phyloP scores from a whole-genome alignment of 2,797 vertebrate species.

The Eospalax fontanierii region DNA sequence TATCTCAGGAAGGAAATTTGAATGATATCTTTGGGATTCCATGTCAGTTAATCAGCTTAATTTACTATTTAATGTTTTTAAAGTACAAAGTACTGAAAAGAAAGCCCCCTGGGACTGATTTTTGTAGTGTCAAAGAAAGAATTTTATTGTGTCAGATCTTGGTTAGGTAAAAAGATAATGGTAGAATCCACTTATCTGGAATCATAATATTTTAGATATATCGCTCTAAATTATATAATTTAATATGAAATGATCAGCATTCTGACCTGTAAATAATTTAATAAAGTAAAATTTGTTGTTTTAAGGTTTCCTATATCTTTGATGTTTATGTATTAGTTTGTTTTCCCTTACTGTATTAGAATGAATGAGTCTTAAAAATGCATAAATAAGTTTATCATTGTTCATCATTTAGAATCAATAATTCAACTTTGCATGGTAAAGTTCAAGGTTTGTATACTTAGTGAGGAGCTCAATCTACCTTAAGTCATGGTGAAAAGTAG shows the following conservation, averaged over 20 bases:
- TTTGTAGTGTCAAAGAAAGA: not conserved
- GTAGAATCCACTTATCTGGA: not conserved
- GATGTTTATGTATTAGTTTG: not conserved
- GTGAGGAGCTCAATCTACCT: not conserved
- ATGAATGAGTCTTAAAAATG: not conserved
- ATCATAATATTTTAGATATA: slow-evolving; percentile 5
- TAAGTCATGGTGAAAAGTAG: not conserved
- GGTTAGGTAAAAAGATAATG: not conserved
- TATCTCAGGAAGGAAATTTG: not conserved
- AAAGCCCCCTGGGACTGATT: not conserved
- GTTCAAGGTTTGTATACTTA: not conserved
- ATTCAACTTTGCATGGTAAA: not conserved
- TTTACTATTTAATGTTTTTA: not conserved
- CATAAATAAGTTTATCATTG: not conserved
- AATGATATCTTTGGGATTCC: not conserved
- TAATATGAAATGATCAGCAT: not conserved
- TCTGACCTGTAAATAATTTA: not conserved
- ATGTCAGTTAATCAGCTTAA: not conserved
- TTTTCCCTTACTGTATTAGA: not conserved
- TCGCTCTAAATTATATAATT: not conserved
- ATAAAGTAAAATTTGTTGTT: not conserved
- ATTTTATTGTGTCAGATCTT: not conserved
- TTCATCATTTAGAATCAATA: not conserved
- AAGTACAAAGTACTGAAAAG: not conserved
- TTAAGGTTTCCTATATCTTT: not conserved